phyloP scores from a whole-genome alignment of 1,140 invertebrate genomes.

The Macrocentrus cingulum region DNA sequence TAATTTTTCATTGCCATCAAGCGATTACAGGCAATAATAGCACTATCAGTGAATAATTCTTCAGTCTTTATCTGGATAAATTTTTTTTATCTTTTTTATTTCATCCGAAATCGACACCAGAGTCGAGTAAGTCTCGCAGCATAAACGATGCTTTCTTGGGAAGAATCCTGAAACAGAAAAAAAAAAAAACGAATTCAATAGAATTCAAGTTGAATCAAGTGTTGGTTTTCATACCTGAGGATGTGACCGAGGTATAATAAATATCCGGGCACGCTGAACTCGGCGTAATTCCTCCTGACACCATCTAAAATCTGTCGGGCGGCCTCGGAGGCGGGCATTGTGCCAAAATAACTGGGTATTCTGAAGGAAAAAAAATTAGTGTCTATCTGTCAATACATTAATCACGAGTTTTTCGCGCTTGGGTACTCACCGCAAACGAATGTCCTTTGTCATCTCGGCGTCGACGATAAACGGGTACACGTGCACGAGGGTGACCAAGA shows the following conservation, averaged over 20 bases:
- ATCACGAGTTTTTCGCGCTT: no score
- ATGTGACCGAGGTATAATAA: slow-evolving; percentile 63
- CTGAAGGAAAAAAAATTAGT: slow-evolving; percentile 43
- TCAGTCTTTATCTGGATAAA: no score
- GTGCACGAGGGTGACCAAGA: slow-evolving; percentile 64
- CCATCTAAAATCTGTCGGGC: slow-evolving; percentile 63
- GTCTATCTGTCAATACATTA: no score
- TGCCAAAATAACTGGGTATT: slow-evolving; percentile 69
- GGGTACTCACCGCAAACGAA: slow-evolving; percentile 60
- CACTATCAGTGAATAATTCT: no score
- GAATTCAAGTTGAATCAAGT: neutral
- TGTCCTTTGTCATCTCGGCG: slow-evolving; percentile 58
- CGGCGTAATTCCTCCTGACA: slow-evolving; percentile 63
- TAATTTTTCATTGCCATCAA: no score
- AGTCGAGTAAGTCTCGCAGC: slow-evolving; percentile 65
- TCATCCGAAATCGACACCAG: slow-evolving; percentile 68
- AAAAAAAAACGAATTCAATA: slow-evolving; percentile 13
- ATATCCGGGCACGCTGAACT: slow-evolving; percentile 66
- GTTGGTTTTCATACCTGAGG: slow-evolving; percentile 47
- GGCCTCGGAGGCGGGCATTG: slow-evolving; percentile 62
- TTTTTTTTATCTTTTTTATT: no score
- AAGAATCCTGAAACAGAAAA: slow-evolving; percentile 57
- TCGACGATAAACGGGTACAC: slow-evolving; percentile 67
- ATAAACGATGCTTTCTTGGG: slow-evolving; percentile 65
- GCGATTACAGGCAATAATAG: no score